A percentile compares a stretch with the other conserved stretches of the same genome.
Evolutionary conservation across 2,113 vertebrate genomes (phyloP).

Genomic region (Cyprinodon variegatus): DNA sequence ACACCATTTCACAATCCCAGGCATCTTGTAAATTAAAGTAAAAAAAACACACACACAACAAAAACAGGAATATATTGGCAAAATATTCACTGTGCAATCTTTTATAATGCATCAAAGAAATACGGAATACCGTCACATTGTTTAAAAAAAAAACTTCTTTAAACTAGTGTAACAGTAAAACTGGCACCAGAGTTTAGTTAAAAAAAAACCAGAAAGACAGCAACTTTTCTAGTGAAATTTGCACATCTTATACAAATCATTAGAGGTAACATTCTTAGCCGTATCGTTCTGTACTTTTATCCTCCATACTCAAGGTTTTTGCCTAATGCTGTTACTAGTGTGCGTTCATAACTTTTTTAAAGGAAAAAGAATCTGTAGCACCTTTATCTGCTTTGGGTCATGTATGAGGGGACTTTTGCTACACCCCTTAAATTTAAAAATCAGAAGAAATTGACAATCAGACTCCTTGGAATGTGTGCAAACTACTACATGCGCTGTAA

Average conservation of each 20-base stretch:
- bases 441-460: slow-evolving; percentile 5
- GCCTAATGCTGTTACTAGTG: slow-evolving; percentile 13
- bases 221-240: slow-evolving; percentile 24
- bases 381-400: slow-evolving; percentile 32
- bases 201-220: not conserved
- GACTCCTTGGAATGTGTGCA: slow-evolving; percentile 10
- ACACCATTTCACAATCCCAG: no score
- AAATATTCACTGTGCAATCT: no score
- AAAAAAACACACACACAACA: no score
- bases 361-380: slow-evolving; percentile 32
- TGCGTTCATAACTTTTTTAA: not conserved
- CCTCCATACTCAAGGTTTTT: not conserved
- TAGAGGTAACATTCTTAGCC: slow-evolving; percentile 31
- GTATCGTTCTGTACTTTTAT: not conserved
- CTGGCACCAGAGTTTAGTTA: not conserved
- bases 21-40: no score
- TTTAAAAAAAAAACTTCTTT: no score
- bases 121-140: no score
- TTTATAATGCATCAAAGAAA: not conserved
- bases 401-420: not conserved
- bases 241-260: slow-evolving; percentile 34
- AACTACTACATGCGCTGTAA: slow-evolving; percentile 16
- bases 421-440: slow-evolving; percentile 4
- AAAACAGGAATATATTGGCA: no score
- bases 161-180: not conserved